Conservation (phyloP, 2,113 vertebrate genomes). For the Perca fluviatilis region DNA sequence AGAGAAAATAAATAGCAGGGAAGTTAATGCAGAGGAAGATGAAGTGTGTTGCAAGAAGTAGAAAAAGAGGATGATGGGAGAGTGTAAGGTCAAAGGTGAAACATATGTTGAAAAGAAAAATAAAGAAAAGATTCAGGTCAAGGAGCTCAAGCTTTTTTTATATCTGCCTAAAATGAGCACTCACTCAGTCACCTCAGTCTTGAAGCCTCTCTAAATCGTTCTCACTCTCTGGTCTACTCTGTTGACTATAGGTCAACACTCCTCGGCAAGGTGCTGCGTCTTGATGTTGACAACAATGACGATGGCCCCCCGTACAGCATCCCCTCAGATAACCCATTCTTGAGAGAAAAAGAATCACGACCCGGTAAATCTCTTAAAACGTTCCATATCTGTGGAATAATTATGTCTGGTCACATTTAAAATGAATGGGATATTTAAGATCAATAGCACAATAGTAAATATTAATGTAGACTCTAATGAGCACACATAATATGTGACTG, state of each 20-base stretch:
- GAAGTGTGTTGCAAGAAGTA: not conserved
- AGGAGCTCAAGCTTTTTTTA: not conserved
- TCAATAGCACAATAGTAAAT: not conserved
- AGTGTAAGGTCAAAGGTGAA: not conserved
- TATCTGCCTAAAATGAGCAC: not conserved
- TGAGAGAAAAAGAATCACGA: slow-evolving; percentile 73
- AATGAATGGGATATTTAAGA: not conserved
- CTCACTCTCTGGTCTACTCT: not conserved
- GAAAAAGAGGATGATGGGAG: not conserved
- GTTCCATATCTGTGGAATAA: not conserved
- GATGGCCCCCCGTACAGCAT: slow-evolving; percentile 83
- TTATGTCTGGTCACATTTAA: not conserved
- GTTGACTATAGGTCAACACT: slow-evolving; percentile 82
- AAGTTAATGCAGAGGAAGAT: not conserved
- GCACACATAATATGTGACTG: not conserved
- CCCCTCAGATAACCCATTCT: slow-evolving; percentile 87
- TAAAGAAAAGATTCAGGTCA: not conserved
- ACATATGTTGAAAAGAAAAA: not conserved
- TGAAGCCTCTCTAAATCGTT: not conserved
- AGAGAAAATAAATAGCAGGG: not conserved
- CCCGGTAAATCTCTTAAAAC: slow-evolving; percentile 64
- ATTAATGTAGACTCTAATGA: not conserved
- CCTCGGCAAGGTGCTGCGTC: slow-evolving; percentile 86
- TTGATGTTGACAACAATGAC: slow-evolving; percentile 84
- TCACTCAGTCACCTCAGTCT: not conserved